A percentile compares a stretch with the other conserved stretches of the same genome.
These are phyloP conservation scores for Dicentrarchus labrax DNA, from an alignment of 2,113 vertebrate species.

Conservation along the genomic window DNA sequence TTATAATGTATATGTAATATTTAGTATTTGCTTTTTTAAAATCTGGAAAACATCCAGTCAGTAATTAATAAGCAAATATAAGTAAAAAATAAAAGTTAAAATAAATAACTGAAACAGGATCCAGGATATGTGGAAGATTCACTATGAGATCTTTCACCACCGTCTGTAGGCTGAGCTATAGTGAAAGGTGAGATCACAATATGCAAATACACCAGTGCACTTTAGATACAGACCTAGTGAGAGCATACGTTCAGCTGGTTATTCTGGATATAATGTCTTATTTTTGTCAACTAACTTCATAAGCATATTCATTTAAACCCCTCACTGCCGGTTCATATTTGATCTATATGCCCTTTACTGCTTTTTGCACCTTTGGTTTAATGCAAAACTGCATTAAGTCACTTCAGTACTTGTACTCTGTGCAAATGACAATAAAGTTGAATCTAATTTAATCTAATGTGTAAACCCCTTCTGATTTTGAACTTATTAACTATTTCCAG, in stretches of 20 bases:
- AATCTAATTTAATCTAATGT: not conserved
- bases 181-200: not conserved
- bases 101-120: not conserved
- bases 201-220: not conserved
- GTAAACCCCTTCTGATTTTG: not conserved
- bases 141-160: no score
- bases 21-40: not conserved
- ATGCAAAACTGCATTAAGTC: not conserved
- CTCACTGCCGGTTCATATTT: not conserved
- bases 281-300: no score
- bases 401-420: not conserved
- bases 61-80: not conserved
- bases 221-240: not conserved
- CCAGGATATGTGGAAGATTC: not conserved
- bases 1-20: not conserved
- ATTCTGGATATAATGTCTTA: not conserved
- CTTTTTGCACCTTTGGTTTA: not conserved
- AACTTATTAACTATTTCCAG: not conserved
- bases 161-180: not conserved
- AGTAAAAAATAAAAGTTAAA: not conserved
- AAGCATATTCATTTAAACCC: no score
- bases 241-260: not conserved
- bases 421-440: not conserved
- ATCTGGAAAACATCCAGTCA: not conserved
- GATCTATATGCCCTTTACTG: not conserved